These are phyloP conservation scores for Elegia similella DNA, from an alignment of 2,888 invertebrate genomes.

Conservation along the genomic window DNA sequence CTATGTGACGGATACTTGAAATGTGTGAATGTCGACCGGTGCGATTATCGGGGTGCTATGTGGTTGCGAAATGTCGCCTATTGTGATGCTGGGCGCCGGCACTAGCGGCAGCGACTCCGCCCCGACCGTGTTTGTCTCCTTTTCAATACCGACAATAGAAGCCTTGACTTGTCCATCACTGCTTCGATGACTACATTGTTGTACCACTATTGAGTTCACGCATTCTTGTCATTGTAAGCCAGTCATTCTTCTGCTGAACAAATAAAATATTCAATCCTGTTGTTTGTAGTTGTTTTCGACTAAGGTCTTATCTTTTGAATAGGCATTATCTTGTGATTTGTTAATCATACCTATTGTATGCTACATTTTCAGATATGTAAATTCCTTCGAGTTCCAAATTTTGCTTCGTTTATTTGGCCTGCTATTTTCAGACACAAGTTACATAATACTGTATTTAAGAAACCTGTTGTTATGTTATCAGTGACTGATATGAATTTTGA, in stretches of 20 bases:
- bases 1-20: conserved; percentile 21
- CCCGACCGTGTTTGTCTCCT: conserved; percentile 27
- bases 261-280: conserved; percentile 24
- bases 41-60: conserved; percentile 40
- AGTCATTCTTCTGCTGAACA: conserved; percentile 29
- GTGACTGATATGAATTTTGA: neutral
- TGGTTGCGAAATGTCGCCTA: conserved; percentile 47
- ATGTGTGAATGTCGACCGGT: conserved; percentile 45
- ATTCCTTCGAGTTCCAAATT: neutral
- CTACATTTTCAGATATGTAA: neutral
- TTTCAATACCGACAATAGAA: conserved; percentile 25
- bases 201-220: conserved; percentile 32
- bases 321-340: conserved; percentile 14
- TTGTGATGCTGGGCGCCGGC: conserved; percentile 41
- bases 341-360: conserved; percentile 13
- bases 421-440: neutral
- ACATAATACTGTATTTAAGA: neutral
- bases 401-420: neutral
- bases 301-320: conserved; percentile 17
- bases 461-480: neutral
- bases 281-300: conserved; percentile 15
- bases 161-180: conserved; percentile 65
- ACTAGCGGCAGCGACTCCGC: conserved; percentile 32
- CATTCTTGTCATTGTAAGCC: conserved; percentile 38
- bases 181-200: conserved; percentile 46